A percentile compares a stretch with the other conserved stretches of the same genome.
phyloP scores from a whole-genome alignment of 1,140 invertebrate genomes.

The Cotesia chilonis region DNA sequence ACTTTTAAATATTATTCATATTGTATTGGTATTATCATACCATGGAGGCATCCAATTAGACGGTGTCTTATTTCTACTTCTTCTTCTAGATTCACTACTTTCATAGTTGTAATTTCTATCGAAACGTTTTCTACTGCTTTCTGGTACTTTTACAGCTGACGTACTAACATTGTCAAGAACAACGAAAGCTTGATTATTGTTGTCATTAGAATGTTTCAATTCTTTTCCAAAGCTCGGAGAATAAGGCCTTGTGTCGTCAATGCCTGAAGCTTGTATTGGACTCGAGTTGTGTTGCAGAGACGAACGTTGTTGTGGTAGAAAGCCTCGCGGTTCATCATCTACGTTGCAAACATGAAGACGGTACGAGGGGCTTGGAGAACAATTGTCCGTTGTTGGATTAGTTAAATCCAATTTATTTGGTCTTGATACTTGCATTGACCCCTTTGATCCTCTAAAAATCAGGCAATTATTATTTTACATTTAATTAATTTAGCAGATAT shows the following conservation, averaged over 20 bases:
- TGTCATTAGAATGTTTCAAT: constrained; percentile 33
- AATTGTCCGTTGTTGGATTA: constrained; percentile 48
- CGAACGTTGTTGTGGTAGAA: constrained; percentile 46
- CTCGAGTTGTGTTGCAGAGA: constrained; percentile 48
- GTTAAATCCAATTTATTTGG: constrained; percentile 45
- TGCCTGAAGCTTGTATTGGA: constrained; percentile 39
- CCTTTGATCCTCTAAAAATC: constrained; percentile 46
- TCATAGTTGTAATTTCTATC: constrained; percentile 46
- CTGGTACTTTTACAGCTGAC: constrained; percentile 25
- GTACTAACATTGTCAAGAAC: constrained; percentile 51
- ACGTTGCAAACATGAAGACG: constrained; percentile 63
- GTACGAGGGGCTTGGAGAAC: constrained; percentile 61
- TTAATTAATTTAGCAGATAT: not conserved
- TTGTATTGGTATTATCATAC: constrained; percentile 61
- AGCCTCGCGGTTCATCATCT: constrained; percentile 61
- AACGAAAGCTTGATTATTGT: constrained; percentile 54
- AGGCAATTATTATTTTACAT: too few species aligned
- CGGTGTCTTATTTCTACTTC: constrained; percentile 49
- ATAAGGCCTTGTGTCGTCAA: constrained; percentile 46
- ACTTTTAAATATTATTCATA: constrained; percentile 40
- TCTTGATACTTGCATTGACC: constrained; percentile 41
- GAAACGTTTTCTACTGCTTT: constrained; percentile 37
- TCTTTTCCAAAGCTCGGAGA: constrained; percentile 58
- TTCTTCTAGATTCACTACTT: constrained; percentile 34
- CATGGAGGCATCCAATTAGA: constrained; percentile 63